These are phyloP conservation scores for Esperia sulphurella DNA, from an alignment of 2,888 invertebrate species.

Conservation along the genomic window DNA sequence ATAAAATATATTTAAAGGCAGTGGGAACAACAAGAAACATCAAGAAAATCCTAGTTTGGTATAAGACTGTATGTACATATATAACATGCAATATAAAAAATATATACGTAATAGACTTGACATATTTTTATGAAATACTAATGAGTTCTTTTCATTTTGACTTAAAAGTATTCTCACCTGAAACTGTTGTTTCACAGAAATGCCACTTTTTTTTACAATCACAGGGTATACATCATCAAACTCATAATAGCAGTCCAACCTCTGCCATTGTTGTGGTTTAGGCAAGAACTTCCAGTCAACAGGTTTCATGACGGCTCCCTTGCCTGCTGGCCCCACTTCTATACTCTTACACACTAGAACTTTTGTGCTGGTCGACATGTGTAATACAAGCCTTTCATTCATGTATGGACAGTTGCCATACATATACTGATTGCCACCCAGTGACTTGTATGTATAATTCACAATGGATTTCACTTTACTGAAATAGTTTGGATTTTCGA, in stretches of 20 bases:
- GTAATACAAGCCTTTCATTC: conserved; percentile 83
- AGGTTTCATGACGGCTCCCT: conserved; percentile 77
- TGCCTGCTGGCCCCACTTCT: conserved; percentile 68
- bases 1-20: too few species aligned
- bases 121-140: not conserved
- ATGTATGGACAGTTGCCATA: conserved; percentile 76
- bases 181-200: conserved; percentile 84
- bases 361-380: conserved; percentile 75
- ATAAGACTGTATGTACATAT: too few species aligned
- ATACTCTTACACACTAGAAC: conserved; percentile 82
- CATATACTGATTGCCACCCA: conserved; percentile 78
- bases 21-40: too few species aligned
- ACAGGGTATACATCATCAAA: conserved; percentile 88
- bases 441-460: conserved; percentile 75
- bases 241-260: conserved; percentile 86
- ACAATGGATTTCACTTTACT: conserved; percentile 80
- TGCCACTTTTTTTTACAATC: conserved; percentile 78
- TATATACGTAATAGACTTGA: too few species aligned
- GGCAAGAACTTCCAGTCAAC: conserved; percentile 89
- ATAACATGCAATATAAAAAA: too few species aligned
- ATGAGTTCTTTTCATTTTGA: not conserved
- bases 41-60: too few species aligned
- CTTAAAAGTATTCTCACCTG: conserved; percentile 65
- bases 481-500: conserved; percentile 76
- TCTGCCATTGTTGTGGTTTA: conserved; percentile 85